These are phyloP conservation scores for Tragelaphus oryx DNA, from an alignment of 2,797 vertebrate species.

Conservation along the genomic window DNA sequence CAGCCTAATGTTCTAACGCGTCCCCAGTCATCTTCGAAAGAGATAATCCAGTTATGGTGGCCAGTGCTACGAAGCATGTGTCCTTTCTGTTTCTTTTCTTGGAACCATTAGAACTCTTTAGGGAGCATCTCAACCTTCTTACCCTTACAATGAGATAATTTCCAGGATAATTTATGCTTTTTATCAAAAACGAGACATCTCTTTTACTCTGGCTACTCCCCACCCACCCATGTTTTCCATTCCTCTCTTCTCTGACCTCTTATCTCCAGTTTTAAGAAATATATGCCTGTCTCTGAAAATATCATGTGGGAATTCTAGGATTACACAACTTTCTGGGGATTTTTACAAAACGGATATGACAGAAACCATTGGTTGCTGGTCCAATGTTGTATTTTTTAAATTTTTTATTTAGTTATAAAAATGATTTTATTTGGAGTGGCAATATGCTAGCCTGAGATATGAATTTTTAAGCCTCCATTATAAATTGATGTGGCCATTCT, in stretches of 20 bases:
- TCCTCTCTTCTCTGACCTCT: neutral
- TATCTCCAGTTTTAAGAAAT: neutral
- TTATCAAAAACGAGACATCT: neutral
- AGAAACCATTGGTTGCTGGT: neutral
- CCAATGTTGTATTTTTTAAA: neutral
- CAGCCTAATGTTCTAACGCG: neutral
- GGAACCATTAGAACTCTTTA: neutral
- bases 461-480: neutral
- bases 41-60: neutral
- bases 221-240: neutral
- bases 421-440: neutral
- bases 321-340: neutral
- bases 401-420: neutral
- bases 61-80: neutral
- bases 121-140: neutral
- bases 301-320: neutral
- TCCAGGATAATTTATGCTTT: neutral
- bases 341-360: neutral
- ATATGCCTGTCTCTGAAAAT: neutral
- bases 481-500: neutral
- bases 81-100: conserved; percentile 1
- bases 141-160: neutral
- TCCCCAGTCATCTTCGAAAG: neutral
- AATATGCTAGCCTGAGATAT: neutral
- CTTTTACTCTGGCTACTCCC: neutral